Percentiles rank a stretch among this genome's conserved stretches.
phyloP scores from a whole-genome alignment of 1,140 invertebrate species.

The Anastatus disparis region DNA sequence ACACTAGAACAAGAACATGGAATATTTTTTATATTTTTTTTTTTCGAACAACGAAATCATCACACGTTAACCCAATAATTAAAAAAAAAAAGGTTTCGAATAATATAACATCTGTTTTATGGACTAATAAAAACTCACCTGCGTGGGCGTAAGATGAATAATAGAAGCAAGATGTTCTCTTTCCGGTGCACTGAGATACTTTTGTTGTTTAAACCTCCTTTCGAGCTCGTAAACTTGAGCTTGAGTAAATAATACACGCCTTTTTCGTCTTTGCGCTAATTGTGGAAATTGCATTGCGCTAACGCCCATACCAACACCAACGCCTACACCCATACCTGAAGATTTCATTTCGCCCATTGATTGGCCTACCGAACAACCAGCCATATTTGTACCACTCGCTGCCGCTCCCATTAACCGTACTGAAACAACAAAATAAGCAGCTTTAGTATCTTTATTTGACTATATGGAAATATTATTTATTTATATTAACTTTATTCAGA shows the following conservation, averaged over 20 bases:
- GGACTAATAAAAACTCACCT: too few species aligned
- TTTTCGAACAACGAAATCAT: too few species aligned
- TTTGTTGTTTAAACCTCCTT: conserved; percentile 93
- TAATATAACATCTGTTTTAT: too few species aligned
- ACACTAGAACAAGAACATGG: not conserved
- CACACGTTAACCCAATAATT: too few species aligned
- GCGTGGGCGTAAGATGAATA: conserved; percentile 93
- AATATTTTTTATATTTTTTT: too few species aligned
- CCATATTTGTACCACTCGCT: conserved; percentile 74
- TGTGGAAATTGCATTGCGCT: conserved; percentile 93
- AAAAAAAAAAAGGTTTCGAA: too few species aligned
- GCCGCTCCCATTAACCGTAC: conserved; percentile 88
- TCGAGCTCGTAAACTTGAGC: conserved; percentile 98
- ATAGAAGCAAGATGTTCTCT: conserved; percentile 94
- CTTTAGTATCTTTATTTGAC: not conserved
- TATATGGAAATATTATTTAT: not conserved
- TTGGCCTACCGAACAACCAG: conserved; percentile 73
- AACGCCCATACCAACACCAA: conserved; percentile 80
- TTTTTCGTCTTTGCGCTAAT: conserved; percentile 90
- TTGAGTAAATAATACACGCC: conserved; percentile 97
- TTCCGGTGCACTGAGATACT: conserved; percentile 97
- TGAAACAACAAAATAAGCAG: conserved; percentile 72
- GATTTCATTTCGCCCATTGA: conserved; percentile 84
- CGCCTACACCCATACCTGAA: conserved; percentile 71
- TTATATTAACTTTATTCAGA: not conserved